These are phyloP conservation scores for Aphaenogaster rudis DNA, from an alignment of 1,140 invertebrate genomes.

Conservation along the genomic window DNA sequence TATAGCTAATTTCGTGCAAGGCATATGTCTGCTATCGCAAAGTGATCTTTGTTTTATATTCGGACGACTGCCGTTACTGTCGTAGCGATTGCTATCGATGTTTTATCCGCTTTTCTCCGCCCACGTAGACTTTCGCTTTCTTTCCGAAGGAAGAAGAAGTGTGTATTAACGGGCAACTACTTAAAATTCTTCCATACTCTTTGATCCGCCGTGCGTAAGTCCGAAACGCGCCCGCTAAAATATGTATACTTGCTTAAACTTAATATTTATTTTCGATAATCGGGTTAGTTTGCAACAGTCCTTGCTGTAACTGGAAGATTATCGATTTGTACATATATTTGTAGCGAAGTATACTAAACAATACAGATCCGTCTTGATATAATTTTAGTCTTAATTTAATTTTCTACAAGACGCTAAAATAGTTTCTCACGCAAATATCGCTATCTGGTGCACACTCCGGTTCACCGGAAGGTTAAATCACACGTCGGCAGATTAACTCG, in stretches of 20 bases:
- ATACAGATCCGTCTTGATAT: neutral
- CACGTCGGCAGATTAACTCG: conserved; percentile 48
- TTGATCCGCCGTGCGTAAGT: conserved; percentile 5
- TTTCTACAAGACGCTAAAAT: neutral
- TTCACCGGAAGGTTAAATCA: conserved; percentile 51
- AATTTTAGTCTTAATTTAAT: conserved; percentile 7
- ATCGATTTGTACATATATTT: neutral
- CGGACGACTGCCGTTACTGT: conserved; percentile 39
- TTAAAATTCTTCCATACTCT: neutral
- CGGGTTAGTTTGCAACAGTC: neutral
- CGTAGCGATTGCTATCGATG: conserved; percentile 40
- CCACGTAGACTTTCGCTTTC: conserved; percentile 40
- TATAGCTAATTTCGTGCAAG: conserved; percentile 70
- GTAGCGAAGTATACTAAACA: neutral
- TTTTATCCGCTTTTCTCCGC: conserved; percentile 46
- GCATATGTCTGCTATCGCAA: conserved; percentile 70
- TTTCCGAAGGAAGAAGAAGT: conserved; percentile 11
- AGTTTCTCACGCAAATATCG: conserved; percentile 31
- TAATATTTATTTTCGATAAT: neutral
- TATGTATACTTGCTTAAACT: neutral
- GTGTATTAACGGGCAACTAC: neutral
- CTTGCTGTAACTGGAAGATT: neutral
- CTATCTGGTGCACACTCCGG: conserved; percentile 30
- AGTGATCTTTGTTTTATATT: conserved; percentile 74
- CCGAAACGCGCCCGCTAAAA: neutral